Evolutionary conservation across 2,888 invertebrate species (phyloP).

Genomic region (Nymphalis polychloros): DNA sequence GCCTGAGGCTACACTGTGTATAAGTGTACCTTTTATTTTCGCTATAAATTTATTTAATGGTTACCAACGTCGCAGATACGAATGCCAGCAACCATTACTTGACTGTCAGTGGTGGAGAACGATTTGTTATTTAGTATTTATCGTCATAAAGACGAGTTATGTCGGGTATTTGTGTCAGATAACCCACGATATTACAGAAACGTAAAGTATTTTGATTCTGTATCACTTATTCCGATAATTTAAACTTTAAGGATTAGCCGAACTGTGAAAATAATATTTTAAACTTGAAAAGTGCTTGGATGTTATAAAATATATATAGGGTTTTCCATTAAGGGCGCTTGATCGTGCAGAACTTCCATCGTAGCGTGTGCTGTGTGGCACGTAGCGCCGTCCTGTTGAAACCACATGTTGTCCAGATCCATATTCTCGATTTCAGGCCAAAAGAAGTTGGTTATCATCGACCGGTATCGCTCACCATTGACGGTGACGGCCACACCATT

Average conservation of each 20-base stretch:
- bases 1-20: constrained; percentile 26
- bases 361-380: too few relatives aligned
- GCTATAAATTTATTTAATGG: constrained; percentile 56
- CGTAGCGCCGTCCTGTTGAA: too few relatives aligned
- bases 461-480: too few relatives aligned
- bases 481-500: too few relatives aligned
- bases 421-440: too few relatives aligned
- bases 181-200: constrained; percentile 33
- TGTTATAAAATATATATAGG: too few relatives aligned
- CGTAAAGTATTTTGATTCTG: constrained; percentile 22
- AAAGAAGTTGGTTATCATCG: too few relatives aligned
- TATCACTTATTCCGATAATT: constrained; percentile 17
- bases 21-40: constrained; percentile 39
- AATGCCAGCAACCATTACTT: constrained; percentile 53
- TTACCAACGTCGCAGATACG: constrained; percentile 45
- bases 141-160: constrained; percentile 62
- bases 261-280: background rate
- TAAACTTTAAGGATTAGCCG: constrained; percentile 13
- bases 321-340: too few relatives aligned
- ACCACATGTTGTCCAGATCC: too few relatives aligned
- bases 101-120: constrained; percentile 54
- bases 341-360: too few relatives aligned
- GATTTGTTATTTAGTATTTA: constrained; percentile 58
- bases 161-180: constrained; percentile 55
- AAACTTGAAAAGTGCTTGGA: background rate